Conservation (phyloP, 30 jellyfish, hydroid and myxozoan genomes). For the Catostylus mosaicus region DNA sequence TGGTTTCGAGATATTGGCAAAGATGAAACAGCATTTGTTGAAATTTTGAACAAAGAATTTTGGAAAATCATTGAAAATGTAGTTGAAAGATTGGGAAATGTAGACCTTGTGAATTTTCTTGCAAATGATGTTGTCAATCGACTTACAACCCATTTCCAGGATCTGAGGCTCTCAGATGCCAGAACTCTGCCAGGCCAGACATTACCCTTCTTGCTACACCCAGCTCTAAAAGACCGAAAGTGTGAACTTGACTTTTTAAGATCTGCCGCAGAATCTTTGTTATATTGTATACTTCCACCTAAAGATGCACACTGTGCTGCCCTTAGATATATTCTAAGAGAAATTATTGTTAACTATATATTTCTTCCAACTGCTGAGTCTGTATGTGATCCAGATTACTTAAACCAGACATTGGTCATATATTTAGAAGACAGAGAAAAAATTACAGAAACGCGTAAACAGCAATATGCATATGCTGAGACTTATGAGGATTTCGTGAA, state of each 20-base stretch:
- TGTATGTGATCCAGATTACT: slow-evolving; percentile 95
- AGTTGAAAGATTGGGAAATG: slow-evolving; percentile 75
- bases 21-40: slow-evolving; percentile 99
- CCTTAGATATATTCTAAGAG: slow-evolving; percentile 84
- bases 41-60: slow-evolving; percentile 86
- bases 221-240: slow-evolving; percentile 83
- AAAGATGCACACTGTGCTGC: slow-evolving; percentile 89
- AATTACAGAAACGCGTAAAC: slow-evolving; percentile 88
- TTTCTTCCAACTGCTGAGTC: slow-evolving; percentile 97
- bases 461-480: slow-evolving; percentile 97
- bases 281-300: slow-evolving; percentile 88
- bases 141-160: slow-evolving; percentile 89
- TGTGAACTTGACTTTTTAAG: slow-evolving; percentile 81
- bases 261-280: slow-evolving; percentile 86
- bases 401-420: slow-evolving; percentile 89
- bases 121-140: slow-evolving; percentile 83
- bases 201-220: slow-evolving; percentile 91
- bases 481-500: slow-evolving; percentile 97
- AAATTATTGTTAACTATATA: slow-evolving; percentile 81
- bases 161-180: slow-evolving; percentile 92
- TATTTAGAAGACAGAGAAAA: slow-evolving; percentile 93
- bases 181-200: slow-evolving; percentile 87
- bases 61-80: slow-evolving; percentile 93
- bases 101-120: slow-evolving; percentile 87
- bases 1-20: slow-evolving; percentile 97